Conservation (phyloP, 92 coral and sea anemone species). For the Porites cylindrica region DNA sequence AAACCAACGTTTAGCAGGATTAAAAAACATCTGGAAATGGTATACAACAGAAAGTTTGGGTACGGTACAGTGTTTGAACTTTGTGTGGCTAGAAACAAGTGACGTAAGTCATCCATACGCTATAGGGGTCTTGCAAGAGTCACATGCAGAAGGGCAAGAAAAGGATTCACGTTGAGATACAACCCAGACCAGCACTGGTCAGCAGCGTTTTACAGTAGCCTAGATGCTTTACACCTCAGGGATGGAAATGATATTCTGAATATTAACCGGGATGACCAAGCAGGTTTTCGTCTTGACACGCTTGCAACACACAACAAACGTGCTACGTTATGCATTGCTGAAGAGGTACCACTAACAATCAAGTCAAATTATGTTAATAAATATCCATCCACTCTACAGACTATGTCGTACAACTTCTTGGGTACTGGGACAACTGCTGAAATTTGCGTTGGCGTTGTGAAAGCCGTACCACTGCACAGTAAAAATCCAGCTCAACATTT, state of each 20-base stretch:
- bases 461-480: constrained; percentile 40
- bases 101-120: constrained; percentile 34
- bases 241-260: constrained; percentile 59
- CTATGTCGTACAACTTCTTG: constrained; percentile 47
- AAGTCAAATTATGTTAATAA: constrained; percentile 38
- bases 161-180: constrained; percentile 57
- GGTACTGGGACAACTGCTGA: constrained; percentile 38
- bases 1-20: constrained; percentile 16
- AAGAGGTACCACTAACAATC: constrained; percentile 28
- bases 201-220: constrained; percentile 35
- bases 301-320: constrained; percentile 57
- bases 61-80: constrained; percentile 59
- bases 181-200: constrained; percentile 70
- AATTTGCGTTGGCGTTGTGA: constrained; percentile 47
- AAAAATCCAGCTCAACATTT: constrained; percentile 68
- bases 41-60: constrained; percentile 11
- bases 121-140: constrained; percentile 57
- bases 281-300: constrained; percentile 64
- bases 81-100: constrained; percentile 50
- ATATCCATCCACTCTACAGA: constrained; percentile 35
- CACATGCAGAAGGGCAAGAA: constrained; percentile 45
- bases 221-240: constrained; percentile 33
- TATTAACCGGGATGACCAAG: constrained; percentile 67
- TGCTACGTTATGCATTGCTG: constrained; percentile 22
- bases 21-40: constrained; percentile 36